Percentiles rank a stretch among this genome's conserved stretches.
These are phyloP conservation scores for Solea solea DNA, from an alignment of 2,113 vertebrate species.

Conservation along the genomic window DNA sequence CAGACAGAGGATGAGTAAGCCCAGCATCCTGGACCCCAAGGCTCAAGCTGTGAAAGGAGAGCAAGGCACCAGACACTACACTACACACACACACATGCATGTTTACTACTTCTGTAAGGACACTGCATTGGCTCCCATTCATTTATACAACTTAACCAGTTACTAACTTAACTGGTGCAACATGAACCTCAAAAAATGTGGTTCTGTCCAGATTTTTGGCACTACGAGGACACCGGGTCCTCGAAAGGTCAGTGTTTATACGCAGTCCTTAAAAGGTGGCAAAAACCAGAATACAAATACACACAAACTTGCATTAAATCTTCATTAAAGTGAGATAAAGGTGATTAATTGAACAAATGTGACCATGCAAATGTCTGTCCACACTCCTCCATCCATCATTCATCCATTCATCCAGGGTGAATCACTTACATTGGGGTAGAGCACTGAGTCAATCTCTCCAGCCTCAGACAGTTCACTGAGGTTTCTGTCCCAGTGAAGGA, in stretches of 20 bases:
- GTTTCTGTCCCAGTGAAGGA: constrained; percentile 92
- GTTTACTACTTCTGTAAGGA: not conserved
- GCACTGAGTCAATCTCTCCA: constrained; percentile 86
- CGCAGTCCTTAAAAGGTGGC: too few relatives aligned
- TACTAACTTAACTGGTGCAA: too few relatives aligned
- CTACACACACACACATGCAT: constrained; percentile 7
- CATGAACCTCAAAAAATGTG: too few relatives aligned
- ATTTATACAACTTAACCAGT: too few relatives aligned
- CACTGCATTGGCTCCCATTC: too few relatives aligned
- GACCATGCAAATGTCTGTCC: constrained; percentile 4
- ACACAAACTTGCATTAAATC: not conserved
- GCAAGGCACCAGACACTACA: constrained; percentile 47
- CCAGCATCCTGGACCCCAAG: constrained; percentile 68
- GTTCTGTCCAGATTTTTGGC: too few relatives aligned
- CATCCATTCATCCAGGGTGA: not conserved
- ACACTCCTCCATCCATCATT: not conserved
- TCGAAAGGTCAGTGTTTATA: too few relatives aligned
- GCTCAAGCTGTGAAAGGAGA: constrained; percentile 59
- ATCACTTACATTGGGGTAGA: constrained; percentile 89
- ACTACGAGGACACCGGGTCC: too few relatives aligned
- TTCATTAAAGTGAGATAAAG: constrained; percentile 10
- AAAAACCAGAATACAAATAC: too few relatives aligned
- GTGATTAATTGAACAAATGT: constrained; percentile 1
- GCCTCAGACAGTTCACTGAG: constrained; percentile 95
- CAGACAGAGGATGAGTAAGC: not conserved